Evolutionary conservation across 2,888 invertebrate genomes (phyloP), one percentile per base, ranked within the genome.

Genomic region (Phalera bucephala): DNA sequence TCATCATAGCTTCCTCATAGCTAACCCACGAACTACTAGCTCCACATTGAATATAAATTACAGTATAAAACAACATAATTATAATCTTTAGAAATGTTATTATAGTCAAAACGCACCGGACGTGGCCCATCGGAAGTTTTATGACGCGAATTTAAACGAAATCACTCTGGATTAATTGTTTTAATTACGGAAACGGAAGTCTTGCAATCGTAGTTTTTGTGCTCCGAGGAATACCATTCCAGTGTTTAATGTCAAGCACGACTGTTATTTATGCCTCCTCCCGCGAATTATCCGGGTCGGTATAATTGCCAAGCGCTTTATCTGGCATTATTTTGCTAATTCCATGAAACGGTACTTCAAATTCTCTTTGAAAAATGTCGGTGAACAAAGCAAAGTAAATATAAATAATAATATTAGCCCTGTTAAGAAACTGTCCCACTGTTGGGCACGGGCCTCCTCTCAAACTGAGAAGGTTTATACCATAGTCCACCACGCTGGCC

Each of bases 151-250:
- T 88, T 86, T 85, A 72, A 73, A 73, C 68, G 66, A 82, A 87
- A 85, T 83, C 83, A 72, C 67, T 76, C 62, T 36, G 60, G 67
- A 72, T 76, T 83, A 80, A 86, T 88, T 86, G 80, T 75, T 79
- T 74, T 88, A 87, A 86, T 87, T 76, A 79, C 80, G 86, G 88
- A 87, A 85, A 78, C 85, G 83, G 88, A 86, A 82, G 72, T 63
- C 72, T 69, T 62, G 60, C 58, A 57, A 50, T 49, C 52, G 52
- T 70, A 68, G 65, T 72, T 68, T 69, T 70, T 67, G 45, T 57
- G 29, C 56, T 61, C 53, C 56, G 49, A 60, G 64, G 72, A 76
- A 74, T 73, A 49, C 66, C 74, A 69, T 69, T 67, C 68, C 67
- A 52, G 54, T 65, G 58, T 58, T 71, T 68, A 76, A 77, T 76